A percentile compares a stretch with the other conserved stretches of the same genome.
These are phyloP conservation scores for Lasaia peninsularis DNA, from an alignment of 1,140 invertebrate genomes.

Conservation along the genomic window DNA sequence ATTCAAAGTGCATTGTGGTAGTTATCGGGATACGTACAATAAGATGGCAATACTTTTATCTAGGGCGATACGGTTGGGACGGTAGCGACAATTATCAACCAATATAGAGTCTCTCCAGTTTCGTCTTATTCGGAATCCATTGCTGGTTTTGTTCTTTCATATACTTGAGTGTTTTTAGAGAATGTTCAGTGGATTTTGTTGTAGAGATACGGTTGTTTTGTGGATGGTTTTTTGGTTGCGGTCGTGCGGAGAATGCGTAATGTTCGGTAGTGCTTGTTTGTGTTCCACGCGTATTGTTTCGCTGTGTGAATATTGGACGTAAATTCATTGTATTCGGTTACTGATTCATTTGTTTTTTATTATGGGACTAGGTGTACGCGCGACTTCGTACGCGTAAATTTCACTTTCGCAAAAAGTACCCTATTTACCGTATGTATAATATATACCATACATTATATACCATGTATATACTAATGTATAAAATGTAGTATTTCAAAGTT, in stretches of 20 bases:
- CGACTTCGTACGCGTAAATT: no score
- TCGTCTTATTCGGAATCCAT: conserved; percentile 10
- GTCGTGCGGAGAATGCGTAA: conserved; percentile 67
- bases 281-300: conserved; percentile 65
- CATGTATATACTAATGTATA: no score
- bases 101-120: conserved; percentile 37
- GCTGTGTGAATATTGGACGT: conserved; percentile 45
- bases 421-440: no score
- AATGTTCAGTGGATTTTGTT: conserved; percentile 21
- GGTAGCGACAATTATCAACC: conserved; percentile 67
- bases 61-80: conserved; percentile 67
- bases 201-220: conserved; percentile 5
- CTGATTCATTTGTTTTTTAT: neutral
- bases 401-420: no score
- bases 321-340: conserved; percentile 47
- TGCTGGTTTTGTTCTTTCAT: conserved; percentile 1
- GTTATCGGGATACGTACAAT: conserved; percentile 66
- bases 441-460: no score
- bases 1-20: conserved; percentile 69
- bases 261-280: conserved; percentile 64
- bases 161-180: neutral
- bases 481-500: no score
- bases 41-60: conserved; percentile 67
- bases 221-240: conserved; percentile 26
- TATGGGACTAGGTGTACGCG: no score